A percentile compares a stretch with the other conserved stretches of the same genome.
Evolutionary conservation across 2,888 invertebrate species (phyloP).

Genomic region (Osmoderma eremita): DNA sequence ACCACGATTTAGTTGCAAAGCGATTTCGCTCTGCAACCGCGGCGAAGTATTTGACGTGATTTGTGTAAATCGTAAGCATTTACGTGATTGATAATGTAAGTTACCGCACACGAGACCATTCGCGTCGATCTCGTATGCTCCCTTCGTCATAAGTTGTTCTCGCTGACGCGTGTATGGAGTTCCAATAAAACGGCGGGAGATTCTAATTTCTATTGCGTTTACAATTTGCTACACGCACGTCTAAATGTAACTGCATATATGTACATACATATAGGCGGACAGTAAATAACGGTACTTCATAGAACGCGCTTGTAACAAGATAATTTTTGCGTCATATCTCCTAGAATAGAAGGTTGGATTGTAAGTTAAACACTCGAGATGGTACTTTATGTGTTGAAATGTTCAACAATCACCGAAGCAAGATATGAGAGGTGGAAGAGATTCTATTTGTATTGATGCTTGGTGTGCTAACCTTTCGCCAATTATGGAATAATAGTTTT

Average conservation of each 20-base stretch:
- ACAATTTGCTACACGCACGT: conserved; percentile 21
- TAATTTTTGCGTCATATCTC: no score
- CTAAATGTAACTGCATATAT: neutral
- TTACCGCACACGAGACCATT: neutral
- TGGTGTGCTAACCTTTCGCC: no score
- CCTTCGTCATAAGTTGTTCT: conserved; percentile 1
- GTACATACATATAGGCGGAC: conserved; percentile 10
- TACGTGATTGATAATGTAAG: conserved; percentile 25
- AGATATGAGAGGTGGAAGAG: no score
- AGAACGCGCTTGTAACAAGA: neutral
- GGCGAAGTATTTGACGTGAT: conserved; percentile 17
- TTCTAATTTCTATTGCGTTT: conserved; percentile 24
- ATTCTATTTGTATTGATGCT: no score
- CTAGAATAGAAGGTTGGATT: no score
- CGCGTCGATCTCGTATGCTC: neutral
- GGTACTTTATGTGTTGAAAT: no score
- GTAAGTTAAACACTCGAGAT: no score
- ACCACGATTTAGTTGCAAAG: conserved; percentile 7
- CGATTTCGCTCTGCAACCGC: neutral
- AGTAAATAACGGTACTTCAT: conserved; percentile 10
- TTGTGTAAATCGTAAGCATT: conserved; percentile 7
- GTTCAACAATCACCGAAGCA: no score
- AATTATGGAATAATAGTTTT: no score
- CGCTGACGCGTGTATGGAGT: conserved; percentile 14
- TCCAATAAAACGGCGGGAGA: conserved; percentile 20